These are phyloP conservation scores for Drosophila recens DNA, from an alignment of 2,888 invertebrate species.

Conservation along the genomic window DNA sequence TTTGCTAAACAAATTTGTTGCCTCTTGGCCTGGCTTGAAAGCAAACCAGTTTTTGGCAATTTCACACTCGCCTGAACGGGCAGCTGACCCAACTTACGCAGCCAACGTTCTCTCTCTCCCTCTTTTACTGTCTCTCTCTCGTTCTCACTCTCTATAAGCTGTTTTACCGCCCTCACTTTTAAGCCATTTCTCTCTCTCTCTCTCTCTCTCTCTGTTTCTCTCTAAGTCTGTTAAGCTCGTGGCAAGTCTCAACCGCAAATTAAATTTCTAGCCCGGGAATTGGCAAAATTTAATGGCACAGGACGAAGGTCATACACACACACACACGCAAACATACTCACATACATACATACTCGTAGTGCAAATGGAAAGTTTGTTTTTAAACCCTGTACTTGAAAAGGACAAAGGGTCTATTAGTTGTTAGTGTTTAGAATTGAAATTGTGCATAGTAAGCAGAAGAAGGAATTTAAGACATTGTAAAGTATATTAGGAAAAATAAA, in stretches of 20 bases:
- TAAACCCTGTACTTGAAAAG: neutral
- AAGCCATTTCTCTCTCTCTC: neutral
- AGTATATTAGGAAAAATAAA: no score
- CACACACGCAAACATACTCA: neutral
- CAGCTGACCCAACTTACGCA: slow-evolving; percentile 47
- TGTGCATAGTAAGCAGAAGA: no score
- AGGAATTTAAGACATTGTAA: no score
- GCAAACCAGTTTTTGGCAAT: slow-evolving; percentile 35
- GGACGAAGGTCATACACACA: slow-evolving; percentile 16
- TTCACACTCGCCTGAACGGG: slow-evolving; percentile 46
- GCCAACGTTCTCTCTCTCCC: neutral
- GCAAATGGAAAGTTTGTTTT: slow-evolving; percentile 43
- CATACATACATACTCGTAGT: neutral
- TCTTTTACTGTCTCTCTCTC: slow-evolving; percentile 2
- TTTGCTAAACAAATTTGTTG: slow-evolving; percentile 19
- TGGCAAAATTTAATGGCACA: slow-evolving; percentile 69
- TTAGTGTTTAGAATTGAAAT: no score
- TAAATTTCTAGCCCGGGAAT: slow-evolving; percentile 60
- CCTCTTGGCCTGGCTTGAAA: slow-evolving; percentile 10
- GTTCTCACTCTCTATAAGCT: slow-evolving; percentile 20
- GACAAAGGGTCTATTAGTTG: no score
- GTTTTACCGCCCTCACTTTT: neutral
- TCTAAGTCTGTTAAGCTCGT: slow-evolving; percentile 50
- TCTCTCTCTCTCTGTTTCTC: neutral
- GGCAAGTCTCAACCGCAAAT: slow-evolving; percentile 65